Evolutionary conservation across 2,113 vertebrate species (phyloP).

Genomic region (Hiodon alosoides): DNA sequence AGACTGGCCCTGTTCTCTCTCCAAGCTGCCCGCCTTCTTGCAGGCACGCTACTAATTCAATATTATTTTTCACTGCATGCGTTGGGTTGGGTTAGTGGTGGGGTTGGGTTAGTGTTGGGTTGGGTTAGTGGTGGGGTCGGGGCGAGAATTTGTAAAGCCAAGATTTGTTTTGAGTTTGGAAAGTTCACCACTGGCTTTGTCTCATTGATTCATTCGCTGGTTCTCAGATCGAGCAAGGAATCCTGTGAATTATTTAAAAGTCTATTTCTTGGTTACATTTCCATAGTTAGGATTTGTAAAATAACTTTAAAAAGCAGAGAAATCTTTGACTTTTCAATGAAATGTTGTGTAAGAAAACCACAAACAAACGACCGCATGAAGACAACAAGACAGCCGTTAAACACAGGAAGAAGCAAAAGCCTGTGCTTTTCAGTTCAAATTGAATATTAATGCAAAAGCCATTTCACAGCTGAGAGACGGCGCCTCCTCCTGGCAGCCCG

Average conservation of each 20-base stretch:
- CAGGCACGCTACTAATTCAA: constrained; percentile 56
- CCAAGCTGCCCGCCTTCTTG: constrained; percentile 44
- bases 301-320: constrained; percentile 1
- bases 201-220: too few relatives aligned
- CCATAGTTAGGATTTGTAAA: neutral
- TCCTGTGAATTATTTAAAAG: too few relatives aligned
- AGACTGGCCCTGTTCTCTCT: constrained; percentile 60
- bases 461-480: constrained; percentile 21
- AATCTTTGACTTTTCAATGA: neutral
- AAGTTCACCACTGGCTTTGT: too few relatives aligned
- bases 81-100: too few relatives aligned
- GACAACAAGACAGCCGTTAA: neutral
- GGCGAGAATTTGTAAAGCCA: too few relatives aligned
- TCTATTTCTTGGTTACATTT: neutral
- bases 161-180: too few relatives aligned
- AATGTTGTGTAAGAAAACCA: neutral
- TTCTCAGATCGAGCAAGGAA: too few relatives aligned
- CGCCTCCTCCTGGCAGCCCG: neutral
- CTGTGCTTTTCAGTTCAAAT: neutral
- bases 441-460: constrained; percentile 19
- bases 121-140: too few relatives aligned
- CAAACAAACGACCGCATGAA: neutral
- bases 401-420: neutral
- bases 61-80: constrained; percentile 49
- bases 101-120: too few relatives aligned